These are phyloP conservation scores for Hirtodrosophila trivittata DNA, from an alignment of 2,888 invertebrate species.

Conservation along the genomic window DNA sequence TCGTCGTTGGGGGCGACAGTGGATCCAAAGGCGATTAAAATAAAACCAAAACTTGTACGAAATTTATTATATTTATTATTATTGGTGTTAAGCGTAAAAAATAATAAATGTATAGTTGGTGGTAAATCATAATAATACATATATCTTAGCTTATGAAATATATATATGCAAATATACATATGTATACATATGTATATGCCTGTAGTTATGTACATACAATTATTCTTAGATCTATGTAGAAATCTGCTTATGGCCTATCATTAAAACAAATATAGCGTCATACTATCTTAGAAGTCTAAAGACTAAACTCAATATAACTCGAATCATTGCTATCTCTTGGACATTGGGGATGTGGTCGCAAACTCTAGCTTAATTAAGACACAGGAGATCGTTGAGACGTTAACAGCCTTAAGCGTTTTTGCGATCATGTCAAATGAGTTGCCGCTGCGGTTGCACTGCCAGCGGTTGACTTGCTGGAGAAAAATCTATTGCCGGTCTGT, in stretches of 20 bases:
- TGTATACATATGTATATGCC: slow-evolving; percentile 24
- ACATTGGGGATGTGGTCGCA: slow-evolving; percentile 47
- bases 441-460: slow-evolving; percentile 37
- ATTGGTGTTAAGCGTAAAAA: slow-evolving; percentile 72
- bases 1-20: slow-evolving; percentile 2
- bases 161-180: slow-evolving; percentile 8
- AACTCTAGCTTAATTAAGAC: slow-evolving; percentile 77
- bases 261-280: slow-evolving; percentile 71
- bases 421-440: slow-evolving; percentile 70
- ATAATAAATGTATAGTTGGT: slow-evolving; percentile 54
- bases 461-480: slow-evolving; percentile 51
- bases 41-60: slow-evolving; percentile 56
- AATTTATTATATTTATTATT: slow-evolving; percentile 58
- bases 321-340: slow-evolving; percentile 50
- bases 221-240: slow-evolving; percentile 61
- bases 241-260: slow-evolving; percentile 58
- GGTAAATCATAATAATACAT: slow-evolving; percentile 48
- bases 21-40: background rate
- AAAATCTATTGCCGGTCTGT: slow-evolving; percentile 72
- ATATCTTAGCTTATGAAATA: slow-evolving; percentile 22
- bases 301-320: slow-evolving; percentile 53
- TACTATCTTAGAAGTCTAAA: slow-evolving; percentile 58
- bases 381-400: slow-evolving; percentile 74
- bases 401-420: slow-evolving; percentile 42
- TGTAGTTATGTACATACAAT: slow-evolving; percentile 52